Evolutionary conservation across 1,140 invertebrate species (phyloP), one percentile per base, ranked within the genome.

Genomic region (Lordiphosa clarofinis): DNA sequence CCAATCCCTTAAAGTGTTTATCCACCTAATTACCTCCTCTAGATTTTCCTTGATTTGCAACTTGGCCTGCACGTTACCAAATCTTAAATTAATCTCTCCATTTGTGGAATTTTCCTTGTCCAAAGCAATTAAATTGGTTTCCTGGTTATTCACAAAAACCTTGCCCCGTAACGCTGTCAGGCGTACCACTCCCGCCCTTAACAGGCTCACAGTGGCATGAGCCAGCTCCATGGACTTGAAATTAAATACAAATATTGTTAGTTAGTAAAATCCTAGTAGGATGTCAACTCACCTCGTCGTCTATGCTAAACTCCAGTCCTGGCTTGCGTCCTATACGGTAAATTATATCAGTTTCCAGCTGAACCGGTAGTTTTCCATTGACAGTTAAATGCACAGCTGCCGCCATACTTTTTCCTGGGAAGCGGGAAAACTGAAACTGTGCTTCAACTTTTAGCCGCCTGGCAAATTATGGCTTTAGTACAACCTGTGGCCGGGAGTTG

Each of bases 191-290:
- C n/a, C n/a, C n/a, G n/a, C n/a, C n/a, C n/a, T n/a, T n/a, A n/a
- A n/a, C n/a, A n/a, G n/a, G n/a, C n/a, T n/a, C n/a, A n/a, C n/a
- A n/a, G 54, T 60, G 12, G 62, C 76, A 37, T 81, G 76, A 4
- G 62, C 72, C 3, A 68, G 21, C 40, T 81, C 76, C 42, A 81
- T 58, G 9, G 75, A 75, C n/a, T n/a, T n/a, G n/a, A n/a, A n/a
- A n/a, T n/a, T n/a, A n/a, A n/a, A n/a, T n/a, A n/a, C n/a, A n/a
- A n/a, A n/a, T n/a, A n/a, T n/a, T n/a, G n/a, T n/a, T n/a, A n/a
- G n/a, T n/a, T n/a, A n/a, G n/a, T n/a, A n/a, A n/a, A n/a, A n/a
- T n/a, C n/a, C n/a, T n/a, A n/a, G n/a, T n/a, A n/a, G n/a, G n/a
- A n/a, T n/a, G n/a, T n/a, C n/a, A n/a, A n/a, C n/a, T n/a, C n/a